These are phyloP conservation scores for Bovichtus variegatus DNA, from an alignment of 2,797 vertebrate genomes.

Conservation along the genomic window DNA sequence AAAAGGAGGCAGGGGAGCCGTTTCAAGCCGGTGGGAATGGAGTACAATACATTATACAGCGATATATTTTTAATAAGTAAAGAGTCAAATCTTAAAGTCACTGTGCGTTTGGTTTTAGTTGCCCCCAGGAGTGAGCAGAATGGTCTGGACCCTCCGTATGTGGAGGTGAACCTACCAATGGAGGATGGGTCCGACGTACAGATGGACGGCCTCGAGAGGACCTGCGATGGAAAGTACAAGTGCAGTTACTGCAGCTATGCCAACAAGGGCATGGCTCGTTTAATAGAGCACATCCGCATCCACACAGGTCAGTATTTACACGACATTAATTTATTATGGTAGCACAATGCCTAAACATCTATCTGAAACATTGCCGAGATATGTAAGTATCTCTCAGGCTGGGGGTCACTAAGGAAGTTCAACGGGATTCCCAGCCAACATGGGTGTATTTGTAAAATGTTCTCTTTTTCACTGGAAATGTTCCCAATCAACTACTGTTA, in stretches of 20 bases:
- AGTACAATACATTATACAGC: background rate
- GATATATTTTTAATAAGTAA: rapidly evolving
- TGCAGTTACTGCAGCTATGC: slow-evolving; percentile 99
- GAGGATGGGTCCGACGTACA: slow-evolving; percentile 94
- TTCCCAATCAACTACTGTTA: background rate
- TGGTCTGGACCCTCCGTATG: slow-evolving; percentile 92
- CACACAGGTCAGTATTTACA: slow-evolving; percentile 90
- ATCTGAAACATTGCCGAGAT: background rate
- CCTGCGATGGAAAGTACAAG: slow-evolving; percentile 96
- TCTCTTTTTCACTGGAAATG: background rate
- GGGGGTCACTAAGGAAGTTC: too few relatives aligned
- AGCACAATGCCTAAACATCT: background rate
- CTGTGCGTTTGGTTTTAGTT: slow-evolving; percentile 73
- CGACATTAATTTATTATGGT: background rate
- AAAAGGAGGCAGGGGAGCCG: slow-evolving; percentile 88
- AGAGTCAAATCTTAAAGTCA: background rate
- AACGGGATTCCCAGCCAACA: background rate
- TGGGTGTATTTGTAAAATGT: background rate
- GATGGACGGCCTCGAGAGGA: slow-evolving; percentile 97
- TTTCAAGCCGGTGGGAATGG: slow-evolving; percentile 64
- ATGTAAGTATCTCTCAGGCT: background rate
- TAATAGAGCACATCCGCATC: slow-evolving; percentile 97
- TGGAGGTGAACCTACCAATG: slow-evolving; percentile 91
- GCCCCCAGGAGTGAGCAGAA: slow-evolving; percentile 88
- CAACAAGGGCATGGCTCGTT: slow-evolving; percentile 96